Evolutionary conservation across 2,113 vertebrate species (phyloP).

Genomic region (Sminthopsis crassicaudata): DNA sequence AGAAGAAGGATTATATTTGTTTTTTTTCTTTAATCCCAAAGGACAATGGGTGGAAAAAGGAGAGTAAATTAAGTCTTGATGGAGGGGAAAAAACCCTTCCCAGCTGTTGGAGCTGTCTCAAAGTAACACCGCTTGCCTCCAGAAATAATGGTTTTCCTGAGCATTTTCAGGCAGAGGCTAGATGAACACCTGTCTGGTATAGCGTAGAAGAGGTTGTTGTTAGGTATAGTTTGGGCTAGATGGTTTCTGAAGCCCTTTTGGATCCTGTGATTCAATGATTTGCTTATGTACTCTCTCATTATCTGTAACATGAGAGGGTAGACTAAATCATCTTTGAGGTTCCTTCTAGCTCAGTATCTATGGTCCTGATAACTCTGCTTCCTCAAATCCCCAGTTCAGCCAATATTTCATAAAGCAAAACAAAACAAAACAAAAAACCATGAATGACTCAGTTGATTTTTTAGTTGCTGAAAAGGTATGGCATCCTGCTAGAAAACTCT

Average conservation of each 20-base stretch:
- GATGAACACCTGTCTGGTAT: background rate
- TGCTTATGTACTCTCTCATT: background rate
- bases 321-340: background rate
- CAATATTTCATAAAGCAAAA: slow-evolving; percentile 42
- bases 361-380: background rate
- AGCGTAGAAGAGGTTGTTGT: background rate
- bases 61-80: background rate
- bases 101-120: background rate
- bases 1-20: background rate
- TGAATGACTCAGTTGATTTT: background rate
- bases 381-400: background rate
- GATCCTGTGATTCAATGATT: background rate
- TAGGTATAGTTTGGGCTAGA: background rate
- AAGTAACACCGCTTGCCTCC: background rate
- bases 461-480: background rate
- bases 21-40: background rate
- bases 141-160: background rate
- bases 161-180: background rate
- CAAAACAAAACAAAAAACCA: background rate
- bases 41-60: background rate
- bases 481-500: background rate
- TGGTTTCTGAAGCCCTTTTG: background rate
- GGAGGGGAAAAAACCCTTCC: background rate
- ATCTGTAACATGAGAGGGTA: background rate
- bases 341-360: background rate